Evolutionary conservation across 1,140 invertebrate genomes (phyloP), one percentile per base, ranked within the genome.

Genomic region (Mactra quadrangularis): DNA sequence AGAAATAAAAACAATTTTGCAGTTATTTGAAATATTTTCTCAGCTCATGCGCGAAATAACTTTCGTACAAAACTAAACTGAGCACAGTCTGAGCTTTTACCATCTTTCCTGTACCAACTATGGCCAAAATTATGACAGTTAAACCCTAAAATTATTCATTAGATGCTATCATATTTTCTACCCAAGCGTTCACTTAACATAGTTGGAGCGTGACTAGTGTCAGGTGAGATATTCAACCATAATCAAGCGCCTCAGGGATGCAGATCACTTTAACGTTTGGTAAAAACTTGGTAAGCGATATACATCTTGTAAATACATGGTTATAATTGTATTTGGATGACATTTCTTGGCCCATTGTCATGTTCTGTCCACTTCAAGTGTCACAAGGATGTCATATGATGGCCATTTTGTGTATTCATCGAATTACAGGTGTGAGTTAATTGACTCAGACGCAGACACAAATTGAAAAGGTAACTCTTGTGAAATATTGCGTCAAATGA

Each of bases 401-500:
- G 50, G 53, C 70, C 52, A 55, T 55, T 19, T 47, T 55, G 50
- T 55, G 50, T 72, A 57, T 55, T 38, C 31, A 72, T 72, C 35
- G 41, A 72, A 72, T 72, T 72, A 72, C 47, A 15, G 19, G 31
- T 13, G 31, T 52, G 50, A 55, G 53, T 72, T 55, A 72, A 72
- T 72, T 72, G 70, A 25, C 31, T 55, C 31, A 31, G n/a, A 27
- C 52, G 47, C 31, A 7, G 53, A 15, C 4, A 31, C 50, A 72
- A 57, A 38, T 31, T 1, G 13, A 50, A 57, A 50, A 31, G 1
- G 13, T 19, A n/a, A 22, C 25, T 35, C 52, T 38, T 55, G 70
- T 72, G 70, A 72, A 55, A 72, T 55, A 72, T 72, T 72, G 52
- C 70, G 70, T 72, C 70, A 72, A 72, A 72, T 72, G 35, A 72